Conservation (phyloP, 2,797 vertebrate genomes). For the Catamblyrhynchus diadema region DNA sequence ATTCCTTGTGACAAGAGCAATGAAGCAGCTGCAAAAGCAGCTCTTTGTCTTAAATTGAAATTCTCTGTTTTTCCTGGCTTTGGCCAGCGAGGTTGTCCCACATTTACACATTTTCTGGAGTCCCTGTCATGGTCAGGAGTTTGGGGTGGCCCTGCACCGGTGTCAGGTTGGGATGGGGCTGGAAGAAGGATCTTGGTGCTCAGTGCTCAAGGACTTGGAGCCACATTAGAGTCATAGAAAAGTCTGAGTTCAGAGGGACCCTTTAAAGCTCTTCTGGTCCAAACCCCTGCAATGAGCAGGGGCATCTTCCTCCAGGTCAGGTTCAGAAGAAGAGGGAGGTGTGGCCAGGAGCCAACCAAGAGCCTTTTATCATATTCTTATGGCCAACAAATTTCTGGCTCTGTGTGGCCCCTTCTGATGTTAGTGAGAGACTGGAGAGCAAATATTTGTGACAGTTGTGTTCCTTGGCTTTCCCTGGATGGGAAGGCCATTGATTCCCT, state of each 20-base stretch:
- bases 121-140: background rate
- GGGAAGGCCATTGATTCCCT: background rate
- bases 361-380: fast-evolving
- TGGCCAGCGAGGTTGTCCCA: fast-evolving
- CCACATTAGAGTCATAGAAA: background rate
- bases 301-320: background rate
- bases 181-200: background rate
- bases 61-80: background rate
- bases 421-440: background rate
- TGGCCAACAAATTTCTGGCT: background rate
- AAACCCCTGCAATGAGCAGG: background rate
- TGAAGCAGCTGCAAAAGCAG: conserved; percentile 9
- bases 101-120: background rate
- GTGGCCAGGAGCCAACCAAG: background rate
- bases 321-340: background rate
- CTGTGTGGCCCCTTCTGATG: background rate
- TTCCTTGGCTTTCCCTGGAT: background rate
- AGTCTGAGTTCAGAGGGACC: background rate
- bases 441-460: background rate
- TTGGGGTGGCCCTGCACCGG: fast-evolving
- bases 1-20: conserved; percentile 46
- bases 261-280: background rate
- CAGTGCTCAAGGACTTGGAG: background rate
- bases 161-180: background rate
- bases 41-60: background rate